Evolutionary conservation across 2,888 invertebrate genomes (phyloP).

Genomic region (Pristionchus maxplancki): DNA sequence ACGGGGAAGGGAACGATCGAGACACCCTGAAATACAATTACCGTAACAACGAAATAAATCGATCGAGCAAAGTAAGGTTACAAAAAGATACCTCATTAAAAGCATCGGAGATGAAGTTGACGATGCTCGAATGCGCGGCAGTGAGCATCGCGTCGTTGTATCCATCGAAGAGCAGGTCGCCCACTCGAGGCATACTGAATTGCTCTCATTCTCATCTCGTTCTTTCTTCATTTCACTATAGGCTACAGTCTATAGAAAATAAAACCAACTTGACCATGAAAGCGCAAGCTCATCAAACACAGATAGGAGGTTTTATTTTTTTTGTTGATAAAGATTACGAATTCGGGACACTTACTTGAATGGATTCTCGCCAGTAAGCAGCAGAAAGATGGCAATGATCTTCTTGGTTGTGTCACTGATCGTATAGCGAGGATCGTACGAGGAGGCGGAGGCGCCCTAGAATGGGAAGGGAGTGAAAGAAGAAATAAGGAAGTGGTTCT

Average conservation of each 20-base stretch:
- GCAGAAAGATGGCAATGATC: conserved; percentile 60
- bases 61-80: too few species aligned
- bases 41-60: too few species aligned
- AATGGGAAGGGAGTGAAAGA: too few species aligned
- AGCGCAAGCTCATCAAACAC: too few species aligned
- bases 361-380: conserved; percentile 66
- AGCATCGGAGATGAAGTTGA: conserved; percentile 56
- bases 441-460: conserved; percentile 68
- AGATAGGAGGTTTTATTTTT: too few species aligned
- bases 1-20: conserved; percentile 72
- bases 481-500: too few species aligned
- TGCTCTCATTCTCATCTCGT: too few species aligned
- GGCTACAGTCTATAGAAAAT: too few species aligned
- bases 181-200: conserved; percentile 65
- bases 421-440: conserved; percentile 66
- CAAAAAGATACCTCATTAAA: conserved; percentile 58
- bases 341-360: conserved; percentile 68
- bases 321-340: too few species aligned
- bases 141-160: conserved; percentile 71
- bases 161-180: conserved; percentile 72
- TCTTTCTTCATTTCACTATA: too few species aligned
- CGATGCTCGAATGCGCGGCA: conserved; percentile 62
- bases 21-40: conserved; percentile 49
- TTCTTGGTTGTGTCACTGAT: conserved; percentile 57
- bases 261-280: too few species aligned